phyloP scores from a whole-genome alignment of 2,888 invertebrate species.

The Ophraella communa region DNA sequence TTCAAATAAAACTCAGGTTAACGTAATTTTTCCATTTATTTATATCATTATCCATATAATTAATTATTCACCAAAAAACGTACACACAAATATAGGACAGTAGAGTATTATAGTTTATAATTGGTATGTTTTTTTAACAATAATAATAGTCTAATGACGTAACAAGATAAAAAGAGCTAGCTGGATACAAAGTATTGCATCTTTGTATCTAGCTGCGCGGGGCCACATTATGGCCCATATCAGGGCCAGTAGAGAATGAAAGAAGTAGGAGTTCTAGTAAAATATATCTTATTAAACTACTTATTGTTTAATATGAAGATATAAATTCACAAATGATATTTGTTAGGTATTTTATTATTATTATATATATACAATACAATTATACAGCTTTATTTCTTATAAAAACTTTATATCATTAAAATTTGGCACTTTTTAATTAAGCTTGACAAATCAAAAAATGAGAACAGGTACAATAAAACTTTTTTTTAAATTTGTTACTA shows the following conservation, averaged over 20 bases:
- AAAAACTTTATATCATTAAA: neutral
- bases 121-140: conserved; percentile 51
- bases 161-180: conserved; percentile 57
- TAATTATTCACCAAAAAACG: conserved; percentile 55
- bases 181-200: conserved; percentile 52
- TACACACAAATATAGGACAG: conserved; percentile 60
- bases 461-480: too few species aligned
- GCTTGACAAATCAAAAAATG: too few species aligned
- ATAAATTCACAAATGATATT: neutral
- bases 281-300: neutral
- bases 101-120: conserved; percentile 51
- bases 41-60: conserved; percentile 34
- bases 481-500: too few species aligned
- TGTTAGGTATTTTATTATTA: neutral
- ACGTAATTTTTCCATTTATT: conserved; percentile 33
- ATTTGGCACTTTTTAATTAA: neutral
- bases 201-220: conserved; percentile 49
- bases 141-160: conserved; percentile 56
- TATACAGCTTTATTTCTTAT: neutral
- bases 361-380: conserved; percentile 1
- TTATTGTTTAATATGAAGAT: neutral
- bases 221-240: conserved; percentile 42
- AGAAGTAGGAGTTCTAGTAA: neutral
- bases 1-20: conserved; percentile 12
- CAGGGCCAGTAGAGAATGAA: conserved; percentile 22